Evolutionary conservation across 2,888 invertebrate genomes (phyloP).

Genomic region (Tholera decimalis): DNA sequence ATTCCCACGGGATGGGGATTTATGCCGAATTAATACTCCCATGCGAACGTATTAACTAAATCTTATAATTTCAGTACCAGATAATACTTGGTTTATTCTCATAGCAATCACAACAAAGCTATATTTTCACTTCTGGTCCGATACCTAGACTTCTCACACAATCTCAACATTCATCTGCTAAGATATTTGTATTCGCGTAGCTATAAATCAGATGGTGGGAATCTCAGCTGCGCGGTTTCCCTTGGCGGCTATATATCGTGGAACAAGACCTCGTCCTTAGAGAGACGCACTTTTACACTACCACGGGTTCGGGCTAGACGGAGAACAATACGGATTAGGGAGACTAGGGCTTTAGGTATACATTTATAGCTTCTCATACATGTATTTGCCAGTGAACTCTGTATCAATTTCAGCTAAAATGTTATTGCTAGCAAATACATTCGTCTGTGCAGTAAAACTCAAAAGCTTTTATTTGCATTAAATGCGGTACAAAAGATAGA

Average conservation of each 20-base stretch:
- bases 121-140: constrained; percentile 9
- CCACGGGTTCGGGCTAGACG: constrained; percentile 51
- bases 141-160: constrained; percentile 37
- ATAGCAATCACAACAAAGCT: background rate
- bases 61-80: background rate
- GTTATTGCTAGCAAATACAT: background rate
- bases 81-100: background rate
- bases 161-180: constrained; percentile 49
- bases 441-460: background rate
- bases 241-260: constrained; percentile 88
- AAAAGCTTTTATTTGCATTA: too few species aligned
- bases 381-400: background rate
- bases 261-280: constrained; percentile 79
- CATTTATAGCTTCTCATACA: constrained; percentile 5
- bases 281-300: constrained; percentile 73
- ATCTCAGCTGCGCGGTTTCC: constrained; percentile 86
- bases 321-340: constrained; percentile 48
- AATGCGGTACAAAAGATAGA: too few species aligned
- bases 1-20: too few species aligned
- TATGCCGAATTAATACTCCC: too few species aligned
- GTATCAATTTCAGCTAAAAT: background rate
- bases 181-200: constrained; percentile 75
- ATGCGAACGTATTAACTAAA: background rate
- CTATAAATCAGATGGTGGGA: constrained; percentile 87
- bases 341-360: constrained; percentile 24